These are phyloP conservation scores for Calidris pugnax DNA, from an alignment of 2,113 vertebrate species.

Conservation along the genomic window DNA sequence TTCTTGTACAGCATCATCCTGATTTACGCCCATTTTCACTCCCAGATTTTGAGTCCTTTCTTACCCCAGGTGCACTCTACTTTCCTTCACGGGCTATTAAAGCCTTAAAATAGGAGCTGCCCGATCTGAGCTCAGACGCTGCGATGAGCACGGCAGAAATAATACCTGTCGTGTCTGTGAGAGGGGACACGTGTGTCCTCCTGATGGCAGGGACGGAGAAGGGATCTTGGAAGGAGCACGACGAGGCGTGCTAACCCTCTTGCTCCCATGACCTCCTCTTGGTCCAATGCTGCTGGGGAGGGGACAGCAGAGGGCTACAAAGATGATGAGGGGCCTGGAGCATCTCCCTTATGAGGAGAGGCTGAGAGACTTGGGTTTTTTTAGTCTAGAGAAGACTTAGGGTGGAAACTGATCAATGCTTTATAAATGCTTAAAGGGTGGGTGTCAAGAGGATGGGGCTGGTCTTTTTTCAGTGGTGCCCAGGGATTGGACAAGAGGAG, in stretches of 20 bases:
- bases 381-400: no score
- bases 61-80: neutral
- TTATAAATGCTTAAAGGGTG: no score
- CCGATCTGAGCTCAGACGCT: neutral
- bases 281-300: neutral
- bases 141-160: neutral
- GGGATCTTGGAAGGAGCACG: neutral
- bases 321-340: no score
- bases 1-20: neutral
- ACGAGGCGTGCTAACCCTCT: neutral
- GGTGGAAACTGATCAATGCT: no score
- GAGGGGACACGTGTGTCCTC: neutral
- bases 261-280: neutral
- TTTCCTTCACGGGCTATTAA: neutral
- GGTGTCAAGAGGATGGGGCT: no score
- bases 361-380: no score
- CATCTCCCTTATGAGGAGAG: no score
- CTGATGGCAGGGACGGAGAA: neutral
- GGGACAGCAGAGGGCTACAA: no score
- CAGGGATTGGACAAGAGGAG: no score
- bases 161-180: neutral
- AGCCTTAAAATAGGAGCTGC: constrained; percentile 32
- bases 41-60: neutral
- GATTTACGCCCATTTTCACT: neutral
- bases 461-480: no score